Conservation (phyloP, 2,113 vertebrate species). For the Toxotes jaculatrix region DNA sequence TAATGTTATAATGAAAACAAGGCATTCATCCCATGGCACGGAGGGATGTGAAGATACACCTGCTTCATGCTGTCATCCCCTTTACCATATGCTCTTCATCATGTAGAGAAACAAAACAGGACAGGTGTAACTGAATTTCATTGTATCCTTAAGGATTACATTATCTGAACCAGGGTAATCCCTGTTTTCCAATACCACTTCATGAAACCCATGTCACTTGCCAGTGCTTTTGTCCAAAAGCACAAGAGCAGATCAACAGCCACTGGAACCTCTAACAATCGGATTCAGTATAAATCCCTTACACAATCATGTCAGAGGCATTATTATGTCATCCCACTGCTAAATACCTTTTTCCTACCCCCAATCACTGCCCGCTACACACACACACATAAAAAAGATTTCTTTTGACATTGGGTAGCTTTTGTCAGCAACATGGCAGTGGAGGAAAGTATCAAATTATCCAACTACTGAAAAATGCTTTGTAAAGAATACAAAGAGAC, state of each 20-base stretch:
- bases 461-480: slow-evolving; percentile 5
- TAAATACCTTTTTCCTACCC: slow-evolving; percentile 38
- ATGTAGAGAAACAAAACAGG: slow-evolving; percentile 30
- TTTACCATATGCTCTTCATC: slow-evolving; percentile 10
- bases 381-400: slow-evolving; percentile 7
- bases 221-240: slow-evolving; percentile 58
- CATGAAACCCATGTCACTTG: slow-evolving; percentile 59
- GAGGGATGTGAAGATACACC: neutral
- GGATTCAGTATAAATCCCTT: slow-evolving; percentile 65
- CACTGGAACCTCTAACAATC: slow-evolving; percentile 61
- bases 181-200: slow-evolving; percentile 51
- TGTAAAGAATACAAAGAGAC: slow-evolving; percentile 10
- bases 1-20: neutral
- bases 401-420: neutral
- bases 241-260: slow-evolving; percentile 58
- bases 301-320: slow-evolving; percentile 55
- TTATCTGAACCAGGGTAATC: slow-evolving; percentile 66
- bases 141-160: slow-evolving; percentile 56
- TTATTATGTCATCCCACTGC: slow-evolving; percentile 54
- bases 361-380: neutral
- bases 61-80: neutral
- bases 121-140: slow-evolving; percentile 26
- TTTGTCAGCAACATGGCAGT: slow-evolving; percentile 16
- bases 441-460: slow-evolving; percentile 24
- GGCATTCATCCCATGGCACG: neutral